Conservation (phyloP, 1,140 invertebrate genomes). For the Camponotus pennsylvanicus region DNA sequence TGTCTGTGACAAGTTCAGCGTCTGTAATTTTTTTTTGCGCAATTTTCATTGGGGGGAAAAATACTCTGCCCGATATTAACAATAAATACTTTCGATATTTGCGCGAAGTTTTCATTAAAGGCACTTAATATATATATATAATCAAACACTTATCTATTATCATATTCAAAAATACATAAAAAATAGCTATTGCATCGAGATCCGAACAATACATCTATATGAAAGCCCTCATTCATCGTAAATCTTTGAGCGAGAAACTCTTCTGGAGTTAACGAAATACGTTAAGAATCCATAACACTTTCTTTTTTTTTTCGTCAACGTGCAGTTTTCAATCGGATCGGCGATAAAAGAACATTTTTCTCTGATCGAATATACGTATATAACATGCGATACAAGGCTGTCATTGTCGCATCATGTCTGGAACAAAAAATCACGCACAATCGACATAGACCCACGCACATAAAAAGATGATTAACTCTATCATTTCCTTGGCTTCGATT, state of each 20-base stretch:
- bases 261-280: background rate
- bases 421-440: background rate
- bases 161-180: background rate
- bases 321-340: background rate
- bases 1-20: background rate
- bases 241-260: constrained; percentile 7
- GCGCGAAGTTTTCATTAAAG: background rate
- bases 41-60: background rate
- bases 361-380: background rate
- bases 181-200: background rate
- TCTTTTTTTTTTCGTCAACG: too few species aligned
- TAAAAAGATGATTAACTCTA: background rate
- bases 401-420: background rate
- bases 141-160: constrained; percentile 1
- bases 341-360: background rate
- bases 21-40: background rate
- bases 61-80: background rate
- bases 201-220: background rate
- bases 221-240: background rate
- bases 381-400: background rate
- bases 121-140: constrained; percentile 23
- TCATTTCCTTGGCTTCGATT: too few species aligned
- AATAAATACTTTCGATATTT: constrained; percentile 31
- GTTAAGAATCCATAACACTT: background rate
- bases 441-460: background rate